Base-by-base conservation (phyloP, 2,888 invertebrate species). In the Torymus texanus region DNA sequence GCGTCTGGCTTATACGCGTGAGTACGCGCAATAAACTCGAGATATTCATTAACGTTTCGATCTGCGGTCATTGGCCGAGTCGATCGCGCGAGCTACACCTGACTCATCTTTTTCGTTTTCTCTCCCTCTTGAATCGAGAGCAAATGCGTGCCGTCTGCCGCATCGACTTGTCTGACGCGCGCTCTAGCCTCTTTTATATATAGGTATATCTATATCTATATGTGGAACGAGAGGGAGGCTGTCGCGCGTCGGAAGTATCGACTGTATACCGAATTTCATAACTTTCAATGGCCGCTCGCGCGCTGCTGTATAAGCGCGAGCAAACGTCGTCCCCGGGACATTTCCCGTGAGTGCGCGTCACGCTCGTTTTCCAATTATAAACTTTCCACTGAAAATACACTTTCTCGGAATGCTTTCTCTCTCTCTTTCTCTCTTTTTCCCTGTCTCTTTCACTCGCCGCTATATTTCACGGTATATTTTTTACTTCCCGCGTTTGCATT, bases 301-400 rank as follows among this genome's bases (percentile, higher is more conserved):
- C 21, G n/a, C 51, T 10, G 29, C 16, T 16, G 24, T 12, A 41
- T 41, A 12, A 29, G 18, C 65, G 18, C 2, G 24, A 50, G 24
- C 11, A 11, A 13, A 10, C 18, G 53, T n/a, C 50, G 50, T 21
- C 11, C 50, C 72, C 14, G 13, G 50, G 58, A 76, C 55, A 55
- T 56, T 66, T 56, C 5, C 41, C 53, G 18, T 55, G 14, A 16
- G 62, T 5, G 24, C 50, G 13, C 61, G 14, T 67, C 62, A 50
- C 79, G 67, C 62, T 67, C 73, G 55, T 76, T 80, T 76, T 80
- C 67, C 58, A 68, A 72, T 80, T 80, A 77, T 67, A 80, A 80
- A 72, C 74, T 77, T 80, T 65, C 21, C 59, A 8, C 4, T 59
- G 24, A 72, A 72, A 62, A 71, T 75, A 55, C 21, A 53, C 29